Percentiles rank a stretch among this genome's conserved stretches.
phyloP scores from a whole-genome alignment of 1,140 invertebrate species.

The Periplaneta americana region DNA sequence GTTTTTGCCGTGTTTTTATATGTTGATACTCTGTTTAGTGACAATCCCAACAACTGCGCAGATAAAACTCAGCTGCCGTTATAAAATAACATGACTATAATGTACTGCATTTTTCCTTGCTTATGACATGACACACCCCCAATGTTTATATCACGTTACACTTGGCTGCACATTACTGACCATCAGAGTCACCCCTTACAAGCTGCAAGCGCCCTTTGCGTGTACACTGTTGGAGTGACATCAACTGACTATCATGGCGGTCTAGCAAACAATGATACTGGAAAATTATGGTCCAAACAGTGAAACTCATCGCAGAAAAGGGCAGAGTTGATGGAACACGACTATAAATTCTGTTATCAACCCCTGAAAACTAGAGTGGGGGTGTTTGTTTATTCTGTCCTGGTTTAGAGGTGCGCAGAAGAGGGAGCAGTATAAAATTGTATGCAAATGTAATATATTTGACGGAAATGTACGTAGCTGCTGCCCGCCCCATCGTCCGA shows the following conservation, averaged over 20 bases:
- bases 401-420: no score
- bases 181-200: no score
- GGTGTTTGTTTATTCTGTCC: conserved; percentile 1
- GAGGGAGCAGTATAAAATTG: background rate
- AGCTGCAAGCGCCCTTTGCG: no score
- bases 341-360: background rate
- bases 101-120: no score
- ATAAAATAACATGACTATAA: no score
- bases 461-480: background rate
- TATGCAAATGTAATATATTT: background rate
- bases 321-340: background rate
- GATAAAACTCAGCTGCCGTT: no score
- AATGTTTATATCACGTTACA: background rate
- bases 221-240: background rate
- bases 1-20: no score
- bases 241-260: no score
- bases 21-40: no score
- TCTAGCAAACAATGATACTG: background rate
- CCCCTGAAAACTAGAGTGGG: background rate
- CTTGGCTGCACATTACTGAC: background rate
- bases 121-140: no score
- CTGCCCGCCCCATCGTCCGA: no score
- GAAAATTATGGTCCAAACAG: background rate
- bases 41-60: no score
- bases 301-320: background rate